These are phyloP conservation scores for Nomada fucata DNA, from an alignment of 2,888 invertebrate genomes.

Conservation along the genomic window DNA sequence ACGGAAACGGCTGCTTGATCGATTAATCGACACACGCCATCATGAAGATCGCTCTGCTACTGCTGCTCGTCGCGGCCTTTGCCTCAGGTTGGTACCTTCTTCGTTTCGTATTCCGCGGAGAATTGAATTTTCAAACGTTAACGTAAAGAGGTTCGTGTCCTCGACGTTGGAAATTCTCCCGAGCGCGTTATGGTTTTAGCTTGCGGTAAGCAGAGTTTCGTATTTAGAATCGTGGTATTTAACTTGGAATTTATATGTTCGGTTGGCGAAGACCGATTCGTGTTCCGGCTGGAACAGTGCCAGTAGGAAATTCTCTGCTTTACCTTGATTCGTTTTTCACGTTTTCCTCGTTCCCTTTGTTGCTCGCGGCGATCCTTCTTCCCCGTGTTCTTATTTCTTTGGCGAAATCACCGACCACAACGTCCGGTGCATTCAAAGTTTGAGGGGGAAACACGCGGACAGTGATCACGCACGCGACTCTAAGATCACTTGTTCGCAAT, in stretches of 20 bases:
- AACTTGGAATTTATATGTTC: background rate
- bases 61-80: slow-evolving; percentile 86
- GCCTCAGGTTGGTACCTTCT: slow-evolving; percentile 85
- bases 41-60: slow-evolving; percentile 86
- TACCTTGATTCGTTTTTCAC: slow-evolving; percentile 10
- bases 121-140: background rate
- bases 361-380: background rate
- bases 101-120: background rate
- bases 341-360: slow-evolving; percentile 31
- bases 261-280: background rate
- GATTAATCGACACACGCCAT: slow-evolving; percentile 77
- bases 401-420: slow-evolving; percentile 16
- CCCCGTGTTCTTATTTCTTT: slow-evolving; percentile 18
- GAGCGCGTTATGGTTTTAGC: background rate
- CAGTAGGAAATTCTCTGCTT: background rate
- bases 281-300: slow-evolving; percentile 16
- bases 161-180: background rate
- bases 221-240: background rate
- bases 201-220: background rate
- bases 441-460: slow-evolving; percentile 52
- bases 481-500: slow-evolving; percentile 23
- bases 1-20: slow-evolving; percentile 77
- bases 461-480: slow-evolving; percentile 48
- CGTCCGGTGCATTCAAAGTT: slow-evolving; percentile 53
- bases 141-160: too few species aligned